Evolutionary conservation across 2,113 vertebrate species (phyloP).

Genomic region (Anser cygnoides): DNA sequence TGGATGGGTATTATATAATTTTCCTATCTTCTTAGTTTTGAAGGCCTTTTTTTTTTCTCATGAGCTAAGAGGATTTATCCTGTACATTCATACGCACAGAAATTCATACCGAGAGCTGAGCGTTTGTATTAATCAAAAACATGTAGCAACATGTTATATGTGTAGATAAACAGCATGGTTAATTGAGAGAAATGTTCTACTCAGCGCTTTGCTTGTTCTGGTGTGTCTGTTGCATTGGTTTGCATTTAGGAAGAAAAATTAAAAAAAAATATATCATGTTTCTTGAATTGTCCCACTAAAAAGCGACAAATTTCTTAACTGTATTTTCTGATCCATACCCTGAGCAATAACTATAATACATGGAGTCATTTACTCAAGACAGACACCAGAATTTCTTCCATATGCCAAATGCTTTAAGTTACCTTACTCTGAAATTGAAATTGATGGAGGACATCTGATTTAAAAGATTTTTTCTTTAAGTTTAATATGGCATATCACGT

Average conservation of each 20-base stretch:
- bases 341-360: not conserved
- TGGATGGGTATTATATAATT: not conserved
- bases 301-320: not conserved
- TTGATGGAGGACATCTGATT: constrained; percentile 64
- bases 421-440: not conserved
- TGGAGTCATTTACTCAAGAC: not conserved
- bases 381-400: not conserved
- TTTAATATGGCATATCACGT: constrained; percentile 51
- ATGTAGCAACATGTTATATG: constrained; percentile 8
- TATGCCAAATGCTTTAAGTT: constrained; percentile 44
- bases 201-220: not conserved
- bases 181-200: constrained; percentile 48
- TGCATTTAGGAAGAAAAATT: not conserved
- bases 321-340: not conserved
- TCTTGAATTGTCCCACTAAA: not conserved
- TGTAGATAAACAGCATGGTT: constrained; percentile 45
- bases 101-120: constrained; percentile 4
- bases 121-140: constrained; percentile 53
- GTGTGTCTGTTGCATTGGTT: not conserved
- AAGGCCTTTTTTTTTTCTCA: not conserved
- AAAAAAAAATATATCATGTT: not conserved
- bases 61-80: not conserved
- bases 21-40: not conserved
- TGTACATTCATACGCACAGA: not conserved
- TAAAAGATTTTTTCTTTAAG: constrained; percentile 55